A percentile compares a stretch with the other conserved stretches of the same genome.
Conservation (phyloP, 2,888 invertebrate species). For the Thera obeliscata region DNA sequence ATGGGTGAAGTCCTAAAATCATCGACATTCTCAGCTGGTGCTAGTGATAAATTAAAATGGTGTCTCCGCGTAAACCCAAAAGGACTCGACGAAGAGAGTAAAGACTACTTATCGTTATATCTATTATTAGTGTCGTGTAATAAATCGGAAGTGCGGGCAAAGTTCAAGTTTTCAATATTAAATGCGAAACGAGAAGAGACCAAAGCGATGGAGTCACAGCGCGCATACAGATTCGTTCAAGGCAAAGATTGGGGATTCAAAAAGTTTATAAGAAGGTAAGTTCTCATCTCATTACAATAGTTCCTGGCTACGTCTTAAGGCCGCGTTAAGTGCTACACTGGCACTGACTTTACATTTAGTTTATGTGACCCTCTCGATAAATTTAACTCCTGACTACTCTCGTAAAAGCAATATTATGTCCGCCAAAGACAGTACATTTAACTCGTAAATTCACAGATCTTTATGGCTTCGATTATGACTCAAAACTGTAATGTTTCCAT, state of each 20-base stretch:
- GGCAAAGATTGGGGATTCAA: conserved; percentile 99
- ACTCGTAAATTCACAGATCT: neutral
- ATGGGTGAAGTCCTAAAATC: conserved; percentile 99
- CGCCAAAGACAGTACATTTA: neutral
- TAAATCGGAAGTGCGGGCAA: conserved; percentile 99
- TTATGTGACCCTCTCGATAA: conserved; percentile 7
- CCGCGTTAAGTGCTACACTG: neutral
- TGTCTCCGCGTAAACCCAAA: conserved; percentile 99
- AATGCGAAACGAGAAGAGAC: conserved; percentile 99
- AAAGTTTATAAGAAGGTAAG: conserved; percentile 95
- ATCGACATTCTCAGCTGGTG: conserved; percentile 99
- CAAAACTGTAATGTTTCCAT: conserved; percentile 13
- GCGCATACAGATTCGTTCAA: conserved; percentile 99
- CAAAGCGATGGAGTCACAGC: conserved; percentile 98
- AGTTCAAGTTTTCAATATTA: conserved; percentile 99
- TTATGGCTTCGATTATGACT: neutral
- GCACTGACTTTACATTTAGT: neutral
- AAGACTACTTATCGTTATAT: conserved; percentile 99
- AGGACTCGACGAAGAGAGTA: conserved; percentile 99
- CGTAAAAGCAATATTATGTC: neutral
- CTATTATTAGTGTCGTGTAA: conserved; percentile 99
- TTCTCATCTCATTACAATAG: conserved; percentile 24
- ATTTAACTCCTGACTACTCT: neutral
- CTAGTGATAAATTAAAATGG: conserved; percentile 99
- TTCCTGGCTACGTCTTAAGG: conserved; percentile 17